Evolutionary conservation across 2,797 vertebrate species (phyloP).

Genomic region (Channa striata): DNA sequence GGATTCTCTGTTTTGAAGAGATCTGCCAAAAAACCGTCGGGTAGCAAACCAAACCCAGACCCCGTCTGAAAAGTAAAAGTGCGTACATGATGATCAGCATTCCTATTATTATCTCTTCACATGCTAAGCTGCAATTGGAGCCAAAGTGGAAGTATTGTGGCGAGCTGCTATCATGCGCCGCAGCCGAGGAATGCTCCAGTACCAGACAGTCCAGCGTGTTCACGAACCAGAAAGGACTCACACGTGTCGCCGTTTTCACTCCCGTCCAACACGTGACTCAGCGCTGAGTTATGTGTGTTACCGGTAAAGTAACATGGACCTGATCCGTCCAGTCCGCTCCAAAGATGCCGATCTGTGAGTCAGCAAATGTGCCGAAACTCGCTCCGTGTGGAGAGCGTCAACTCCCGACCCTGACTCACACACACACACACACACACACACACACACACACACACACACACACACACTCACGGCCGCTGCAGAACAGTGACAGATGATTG

Average conservation of each 20-base stretch:
- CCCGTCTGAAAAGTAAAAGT: neutral
- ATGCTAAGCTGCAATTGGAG: slow-evolving; percentile 5
- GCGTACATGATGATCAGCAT: neutral
- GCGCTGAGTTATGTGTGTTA: slow-evolving; percentile 31
- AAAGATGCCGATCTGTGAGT: slow-evolving; percentile 67
- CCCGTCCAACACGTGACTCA: slow-evolving; percentile 66
- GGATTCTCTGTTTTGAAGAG: neutral
- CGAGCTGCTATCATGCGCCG: neutral
- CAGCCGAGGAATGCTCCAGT: slow-evolving; percentile 41
- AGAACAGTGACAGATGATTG: slow-evolving; percentile 33
- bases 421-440: slow-evolving; percentile 2
- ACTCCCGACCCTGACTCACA: slow-evolving; percentile 41
- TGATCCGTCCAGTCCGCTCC: slow-evolving; percentile 9
- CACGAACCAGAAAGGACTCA: no score
- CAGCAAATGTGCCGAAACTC: slow-evolving; percentile 63
- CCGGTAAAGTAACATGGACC: slow-evolving; percentile 44
- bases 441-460: neutral
- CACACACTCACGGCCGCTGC: slow-evolving; percentile 25
- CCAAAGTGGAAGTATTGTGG: slow-evolving; percentile 25
- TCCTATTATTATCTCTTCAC: slow-evolving; percentile 10
- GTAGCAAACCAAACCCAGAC: neutral
- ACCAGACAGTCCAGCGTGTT: slow-evolving; percentile 28
- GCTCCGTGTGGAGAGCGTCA: slow-evolving; percentile 36
- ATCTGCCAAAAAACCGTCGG: neutral
- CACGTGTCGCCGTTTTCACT: no score